phyloP scores from a whole-genome alignment of 2,888 invertebrate genomes.

The Dolichopus griseipennis region DNA sequence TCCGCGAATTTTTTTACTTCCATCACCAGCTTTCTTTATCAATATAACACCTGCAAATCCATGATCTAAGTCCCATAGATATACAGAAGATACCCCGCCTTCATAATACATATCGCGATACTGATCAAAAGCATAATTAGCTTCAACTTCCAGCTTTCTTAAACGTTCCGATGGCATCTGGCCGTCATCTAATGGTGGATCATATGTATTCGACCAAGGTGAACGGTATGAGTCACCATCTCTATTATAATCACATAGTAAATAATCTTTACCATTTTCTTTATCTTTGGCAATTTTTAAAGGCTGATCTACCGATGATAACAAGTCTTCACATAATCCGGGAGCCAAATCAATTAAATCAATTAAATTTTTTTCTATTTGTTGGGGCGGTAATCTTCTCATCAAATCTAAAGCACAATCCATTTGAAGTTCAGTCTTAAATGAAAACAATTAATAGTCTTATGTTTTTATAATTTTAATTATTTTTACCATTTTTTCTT shows the following conservation, averaged over 20 bases:
- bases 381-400: constrained; percentile 97
- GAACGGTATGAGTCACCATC: constrained; percentile 98
- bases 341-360: constrained; percentile 97
- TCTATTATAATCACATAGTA: constrained; percentile 97
- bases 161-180: constrained; percentile 96
- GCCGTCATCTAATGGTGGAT: constrained; percentile 96
- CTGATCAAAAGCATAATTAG: constrained; percentile 96
- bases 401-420: constrained; percentile 98
- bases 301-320: constrained; percentile 97
- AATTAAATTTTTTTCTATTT: constrained; percentile 96
- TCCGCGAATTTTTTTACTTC: constrained; percentile 96
- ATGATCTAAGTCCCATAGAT: constrained; percentile 98
- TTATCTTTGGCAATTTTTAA: constrained; percentile 94
- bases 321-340: constrained; percentile 87
- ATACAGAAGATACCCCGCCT: constrained; percentile 98
- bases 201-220: constrained; percentile 98
- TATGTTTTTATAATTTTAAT: no score
- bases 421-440: constrained; percentile 89
- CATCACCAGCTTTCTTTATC: constrained; percentile 98
- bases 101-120: constrained; percentile 99
- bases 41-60: constrained; percentile 97
- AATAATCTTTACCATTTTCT: constrained; percentile 90
- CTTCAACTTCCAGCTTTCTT: constrained; percentile 92
- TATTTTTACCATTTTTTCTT: neutral
- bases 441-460: constrained; percentile 20